phyloP scores from a whole-genome alignment of 30 jellyfish, hydroid and myxozoan genomes.

The Calvadosia cruxmelitensis region DNA sequence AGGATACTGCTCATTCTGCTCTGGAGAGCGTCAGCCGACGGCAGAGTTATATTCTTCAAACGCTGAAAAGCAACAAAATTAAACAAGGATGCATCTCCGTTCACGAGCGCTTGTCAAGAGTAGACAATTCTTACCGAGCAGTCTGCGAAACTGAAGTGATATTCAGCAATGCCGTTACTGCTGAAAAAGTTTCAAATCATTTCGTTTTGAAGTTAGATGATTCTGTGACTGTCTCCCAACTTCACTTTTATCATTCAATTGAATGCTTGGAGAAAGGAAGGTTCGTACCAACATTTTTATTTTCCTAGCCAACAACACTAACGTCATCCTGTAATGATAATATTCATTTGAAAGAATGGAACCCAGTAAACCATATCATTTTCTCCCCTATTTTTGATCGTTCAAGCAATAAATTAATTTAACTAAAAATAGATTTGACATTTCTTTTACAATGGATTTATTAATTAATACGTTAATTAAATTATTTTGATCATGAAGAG shows the following conservation, averaged over 20 bases:
- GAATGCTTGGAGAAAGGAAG: conserved; percentile 64
- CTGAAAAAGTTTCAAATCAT: conserved; percentile 42
- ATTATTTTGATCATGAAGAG: no score
- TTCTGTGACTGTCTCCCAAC: conserved; percentile 27
- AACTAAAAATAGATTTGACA: no score
- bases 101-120: conserved; percentile 33
- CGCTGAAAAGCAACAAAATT: conserved; percentile 41
- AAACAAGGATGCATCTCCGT: conserved; percentile 29
- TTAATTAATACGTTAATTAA: no score
- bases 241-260: conserved; percentile 48
- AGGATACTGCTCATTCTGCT: conserved; percentile 71
- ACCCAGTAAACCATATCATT: no score
- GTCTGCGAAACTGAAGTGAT: conserved; percentile 34
- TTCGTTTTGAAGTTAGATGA: conserved; percentile 64
- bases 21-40: conserved; percentile 66
- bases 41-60: conserved; percentile 52
- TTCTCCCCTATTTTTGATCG: no score
- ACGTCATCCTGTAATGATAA: no score
- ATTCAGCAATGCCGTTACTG: conserved; percentile 28
- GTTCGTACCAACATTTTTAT: no score
- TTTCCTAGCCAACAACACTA: no score
- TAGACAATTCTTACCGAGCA: conserved; percentile 32
- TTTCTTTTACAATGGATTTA: no score
- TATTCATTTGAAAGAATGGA: no score
- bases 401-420: no score